Evolutionary conservation across 2,888 invertebrate species (phyloP).

Genomic region (Drosophila ustulata): DNA sequence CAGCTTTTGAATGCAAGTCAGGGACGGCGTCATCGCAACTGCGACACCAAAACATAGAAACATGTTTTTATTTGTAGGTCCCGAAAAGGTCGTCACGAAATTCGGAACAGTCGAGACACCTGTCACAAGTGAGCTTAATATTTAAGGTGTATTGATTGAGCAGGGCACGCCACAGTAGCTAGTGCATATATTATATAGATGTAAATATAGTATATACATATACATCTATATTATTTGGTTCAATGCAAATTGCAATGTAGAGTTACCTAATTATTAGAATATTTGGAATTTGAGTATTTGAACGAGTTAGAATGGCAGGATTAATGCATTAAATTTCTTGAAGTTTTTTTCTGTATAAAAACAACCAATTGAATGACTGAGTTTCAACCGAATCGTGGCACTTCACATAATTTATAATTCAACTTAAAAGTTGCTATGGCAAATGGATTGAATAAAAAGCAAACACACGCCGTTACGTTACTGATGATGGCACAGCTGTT

Average conservation of each 20-base stretch:
- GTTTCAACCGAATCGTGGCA: slow-evolving; percentile 24
- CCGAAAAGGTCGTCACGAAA: slow-evolving; percentile 27
- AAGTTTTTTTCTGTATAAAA: slow-evolving; percentile 4
- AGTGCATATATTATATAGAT: neutral
- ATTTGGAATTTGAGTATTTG: slow-evolving; percentile 13
- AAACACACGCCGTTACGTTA: slow-evolving; percentile 52
- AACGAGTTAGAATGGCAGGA: slow-evolving; percentile 11
- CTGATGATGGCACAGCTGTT: slow-evolving; percentile 42
- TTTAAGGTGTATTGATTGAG: slow-evolving; percentile 33
- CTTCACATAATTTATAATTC: slow-evolving; percentile 53
- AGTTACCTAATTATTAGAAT: slow-evolving; percentile 44
- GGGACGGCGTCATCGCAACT: slow-evolving; percentile 12
- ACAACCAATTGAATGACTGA: slow-evolving; percentile 28
- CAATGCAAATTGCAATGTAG: neutral
- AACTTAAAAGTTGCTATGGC: slow-evolving; percentile 42
- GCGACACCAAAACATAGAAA: neutral
- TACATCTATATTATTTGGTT: neutral
- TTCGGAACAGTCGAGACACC: slow-evolving; percentile 6
- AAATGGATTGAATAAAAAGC: slow-evolving; percentile 41
- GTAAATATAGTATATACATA: neutral
- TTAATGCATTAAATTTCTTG: slow-evolving; percentile 18
- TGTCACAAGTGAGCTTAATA: slow-evolving; percentile 18
- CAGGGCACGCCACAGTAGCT: neutral
- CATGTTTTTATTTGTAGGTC: neutral
- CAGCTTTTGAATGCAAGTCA: slow-evolving; percentile 19